Conservation (phyloP, 2,888 invertebrate genomes). For the Xylophagus ater region DNA sequence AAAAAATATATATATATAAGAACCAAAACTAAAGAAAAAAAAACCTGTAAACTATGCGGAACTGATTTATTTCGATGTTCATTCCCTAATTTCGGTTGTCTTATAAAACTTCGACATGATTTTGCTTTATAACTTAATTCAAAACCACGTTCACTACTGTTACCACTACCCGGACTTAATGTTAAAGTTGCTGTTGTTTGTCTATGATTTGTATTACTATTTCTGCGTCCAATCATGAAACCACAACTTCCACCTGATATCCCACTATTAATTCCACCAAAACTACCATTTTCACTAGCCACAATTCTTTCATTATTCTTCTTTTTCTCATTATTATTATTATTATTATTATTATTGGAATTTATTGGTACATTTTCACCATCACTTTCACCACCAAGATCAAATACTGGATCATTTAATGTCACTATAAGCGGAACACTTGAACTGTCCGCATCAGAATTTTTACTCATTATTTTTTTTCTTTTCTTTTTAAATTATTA, state of each 20-base stretch:
- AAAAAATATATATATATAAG: slow-evolving; percentile 3
- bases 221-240: slow-evolving; percentile 5
- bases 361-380: slow-evolving; percentile 14
- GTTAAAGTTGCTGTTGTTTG: slow-evolving; percentile 8
- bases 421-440: slow-evolving; percentile 25
- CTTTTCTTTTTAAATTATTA: too few relatives aligned
- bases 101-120: slow-evolving; percentile 26
- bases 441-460: slow-evolving; percentile 21
- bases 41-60: slow-evolving; percentile 27
- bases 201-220: slow-evolving; percentile 7
- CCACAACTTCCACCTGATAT: not conserved
- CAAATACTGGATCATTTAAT: slow-evolving; percentile 21
- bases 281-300: not conserved
- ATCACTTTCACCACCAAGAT: slow-evolving; percentile 19
- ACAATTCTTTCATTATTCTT: not conserved
- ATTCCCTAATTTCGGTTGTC: slow-evolving; percentile 22
- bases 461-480: slow-evolving; percentile 23
- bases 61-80: slow-evolving; percentile 29
- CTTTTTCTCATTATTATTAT: slow-evolving; percentile 4
- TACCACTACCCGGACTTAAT: slow-evolving; percentile 21
- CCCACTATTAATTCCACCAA: slow-evolving; percentile 3
- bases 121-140: slow-evolving; percentile 24
- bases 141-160: slow-evolving; percentile 22
- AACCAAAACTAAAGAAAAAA: slow-evolving; percentile 6
- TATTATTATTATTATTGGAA: slow-evolving; percentile 8